Evolutionary conservation across 1,140 invertebrate species (phyloP), one percentile per base, ranked within the genome.

Genomic region (Drosophila albomicans): DNA sequence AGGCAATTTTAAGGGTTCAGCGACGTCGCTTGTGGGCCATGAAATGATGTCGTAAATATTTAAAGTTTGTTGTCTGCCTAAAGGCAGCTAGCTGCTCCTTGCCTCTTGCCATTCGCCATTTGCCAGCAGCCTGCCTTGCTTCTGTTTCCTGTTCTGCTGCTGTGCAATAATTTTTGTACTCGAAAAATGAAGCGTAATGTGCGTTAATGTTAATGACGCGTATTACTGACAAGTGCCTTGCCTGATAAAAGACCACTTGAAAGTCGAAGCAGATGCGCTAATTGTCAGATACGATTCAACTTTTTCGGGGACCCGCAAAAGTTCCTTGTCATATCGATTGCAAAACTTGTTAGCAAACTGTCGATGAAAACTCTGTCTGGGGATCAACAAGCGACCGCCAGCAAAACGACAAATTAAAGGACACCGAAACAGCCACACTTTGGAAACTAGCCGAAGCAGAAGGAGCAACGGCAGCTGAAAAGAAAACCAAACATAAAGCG

Each of bases 171-270:
- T 89, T 88, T 88, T 89, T 62, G 75, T 79, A 81, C 85, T 88
- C 73, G 75, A 81, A 88, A 90, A 89, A 76, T 90, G 72, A 75
- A 85, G 85, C 78, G 78, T 91, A 91, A 91, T 91, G 88, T 91
- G 82, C 87, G 69, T 91, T 91, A 91, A 91, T 91, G 87, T 82
- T 91, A 91, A 91, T 91, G 87, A 70, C 88, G 88, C 87, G 88
- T 91, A 91, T 91, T 91, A 87, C 82, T 91, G 82, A 91, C 87
- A 91, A 91, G 88, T 91, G 80, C 75, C 75, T 25, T 64, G 38
- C 6, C 56, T 66, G 30, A 71, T 75, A 43, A 76, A 72, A 74
- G 43, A 54, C 35, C 69, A 63, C 65, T 74, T 69, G 75, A 86
- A 86, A 77, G 79, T 57, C 28, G 46, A 51, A 62, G 72, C 82